Evolutionary conservation across 1,140 invertebrate genomes (phyloP).

Genomic region (Heliothis subflexa): DNA sequence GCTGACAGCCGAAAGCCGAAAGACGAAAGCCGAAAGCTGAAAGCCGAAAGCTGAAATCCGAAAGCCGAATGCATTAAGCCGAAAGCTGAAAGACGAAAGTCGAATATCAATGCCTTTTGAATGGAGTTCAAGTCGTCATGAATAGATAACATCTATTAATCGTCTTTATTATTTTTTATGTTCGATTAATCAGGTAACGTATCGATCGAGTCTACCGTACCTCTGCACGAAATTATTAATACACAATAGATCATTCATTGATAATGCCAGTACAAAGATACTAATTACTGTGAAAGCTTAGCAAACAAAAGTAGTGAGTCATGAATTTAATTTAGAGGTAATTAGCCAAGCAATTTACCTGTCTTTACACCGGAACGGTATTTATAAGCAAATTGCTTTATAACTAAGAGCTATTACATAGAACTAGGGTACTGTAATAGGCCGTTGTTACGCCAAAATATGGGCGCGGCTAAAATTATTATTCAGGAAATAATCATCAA

Average conservation of each 20-base stretch:
- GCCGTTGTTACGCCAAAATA: background rate
- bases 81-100: no score
- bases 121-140: no score
- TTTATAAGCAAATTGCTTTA: slow-evolving; percentile 10
- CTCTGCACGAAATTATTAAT: background rate
- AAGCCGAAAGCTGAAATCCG: no score
- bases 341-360: slow-evolving; percentile 24
- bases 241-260: slow-evolving; percentile 4
- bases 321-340: slow-evolving; percentile 25
- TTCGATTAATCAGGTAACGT: no score
- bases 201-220: no score
- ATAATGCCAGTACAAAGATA: background rate
- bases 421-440: background rate
- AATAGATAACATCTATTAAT: no score
- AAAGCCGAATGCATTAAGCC: no score
- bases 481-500: background rate
- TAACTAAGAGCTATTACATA: slow-evolving; percentile 1
- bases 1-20: no score
- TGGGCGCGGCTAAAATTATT: background rate
- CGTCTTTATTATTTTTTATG: no score
- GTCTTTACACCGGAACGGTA: background rate
- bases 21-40: no score
- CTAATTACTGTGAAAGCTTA: slow-evolving; percentile 19
- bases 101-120: no score
- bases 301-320: background rate